Evolutionary conservation across 2,888 invertebrate genomes (phyloP).

Genomic region (Cheilosia pagana): DNA sequence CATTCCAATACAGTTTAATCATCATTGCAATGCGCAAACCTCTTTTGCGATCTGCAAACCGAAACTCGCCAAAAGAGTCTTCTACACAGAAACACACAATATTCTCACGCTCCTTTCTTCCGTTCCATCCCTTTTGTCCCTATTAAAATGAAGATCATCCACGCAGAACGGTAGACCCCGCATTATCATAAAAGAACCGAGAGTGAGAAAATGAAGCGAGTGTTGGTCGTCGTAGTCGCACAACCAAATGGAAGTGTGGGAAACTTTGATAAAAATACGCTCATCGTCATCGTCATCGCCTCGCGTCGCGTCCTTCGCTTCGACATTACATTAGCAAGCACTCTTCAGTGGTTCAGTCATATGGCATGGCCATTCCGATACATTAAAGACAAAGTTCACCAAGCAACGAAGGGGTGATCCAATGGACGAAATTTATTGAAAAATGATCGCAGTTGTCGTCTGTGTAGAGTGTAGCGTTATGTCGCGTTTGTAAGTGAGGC

Average conservation of each 20-base stretch:
- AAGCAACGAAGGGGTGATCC: conserved; percentile 21
- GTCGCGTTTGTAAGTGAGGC: too few relatives aligned
- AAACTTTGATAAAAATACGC: conserved; percentile 48
- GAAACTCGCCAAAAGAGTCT: conserved; percentile 29
- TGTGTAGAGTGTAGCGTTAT: neutral
- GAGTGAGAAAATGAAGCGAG: conserved; percentile 64
- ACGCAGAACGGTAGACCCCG: conserved; percentile 67
- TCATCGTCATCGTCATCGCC: conserved; percentile 19
- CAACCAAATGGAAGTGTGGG: conserved; percentile 55
- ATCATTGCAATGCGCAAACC: conserved; percentile 21
- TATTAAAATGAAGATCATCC: conserved; percentile 62
- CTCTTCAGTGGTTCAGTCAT: conserved; percentile 35
- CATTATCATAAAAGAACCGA: conserved; percentile 59
- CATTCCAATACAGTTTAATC: conserved; percentile 8
- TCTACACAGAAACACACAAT: conserved; percentile 43
- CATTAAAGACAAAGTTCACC: conserved; percentile 30
- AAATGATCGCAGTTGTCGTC: conserved; percentile 29
- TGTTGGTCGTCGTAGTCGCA: conserved; percentile 31
- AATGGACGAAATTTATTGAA: conserved; percentile 33
- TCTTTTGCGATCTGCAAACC: conserved; percentile 32
- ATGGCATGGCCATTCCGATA: conserved; percentile 63
- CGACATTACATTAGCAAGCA: too few relatives aligned
- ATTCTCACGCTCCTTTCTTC: conserved; percentile 70
- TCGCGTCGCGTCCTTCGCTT: conserved; percentile 23
- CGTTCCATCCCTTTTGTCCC: conserved; percentile 66